Evolutionary conservation across 1,140 invertebrate species (phyloP).

Genomic region (Pantala flavescens): DNA sequence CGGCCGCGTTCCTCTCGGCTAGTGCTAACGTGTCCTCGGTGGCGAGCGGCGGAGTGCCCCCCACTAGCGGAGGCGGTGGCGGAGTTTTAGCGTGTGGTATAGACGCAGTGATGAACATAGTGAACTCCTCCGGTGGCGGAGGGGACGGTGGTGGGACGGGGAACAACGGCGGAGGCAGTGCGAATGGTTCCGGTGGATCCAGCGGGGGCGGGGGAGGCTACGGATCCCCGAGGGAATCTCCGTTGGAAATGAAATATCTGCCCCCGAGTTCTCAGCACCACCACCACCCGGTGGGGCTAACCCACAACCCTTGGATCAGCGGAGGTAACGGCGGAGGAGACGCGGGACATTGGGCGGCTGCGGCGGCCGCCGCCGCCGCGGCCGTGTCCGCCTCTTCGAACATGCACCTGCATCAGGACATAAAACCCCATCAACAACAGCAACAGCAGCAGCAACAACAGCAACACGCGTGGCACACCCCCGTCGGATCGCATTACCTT

Average conservation of each 20-base stretch:
- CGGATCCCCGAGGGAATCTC: conserved; percentile 56
- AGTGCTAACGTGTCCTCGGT: not conserved
- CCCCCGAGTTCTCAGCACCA: conserved; percentile 68
- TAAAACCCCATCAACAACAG: conserved; percentile 34
- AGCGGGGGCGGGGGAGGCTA: conserved; percentile 20
- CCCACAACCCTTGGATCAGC: conserved; percentile 72
- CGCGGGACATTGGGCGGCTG: conserved; percentile 46
- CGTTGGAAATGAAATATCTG: conserved; percentile 85
- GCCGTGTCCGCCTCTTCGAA: conserved; percentile 36
- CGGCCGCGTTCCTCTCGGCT: not conserved
- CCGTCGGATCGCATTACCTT: conserved; percentile 31
- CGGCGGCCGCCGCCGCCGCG: conserved; percentile 36
- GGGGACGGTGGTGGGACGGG: conserved; percentile 48
- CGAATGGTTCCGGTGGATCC: not conserved
- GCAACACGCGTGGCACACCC: conserved; percentile 29
- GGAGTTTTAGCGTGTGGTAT: conserved; percentile 36
- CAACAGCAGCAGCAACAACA: conserved; percentile 29
- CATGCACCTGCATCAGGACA: conserved; percentile 36
- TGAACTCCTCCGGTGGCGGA: conserved; percentile 32
- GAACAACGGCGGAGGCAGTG: conserved; percentile 43
- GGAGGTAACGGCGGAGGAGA: conserved; percentile 38
- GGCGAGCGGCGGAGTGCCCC: not conserved
- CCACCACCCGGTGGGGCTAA: conserved; percentile 55
- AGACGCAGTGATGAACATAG: conserved; percentile 57
- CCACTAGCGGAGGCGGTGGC: not conserved